Evolutionary conservation across 1,140 invertebrate species (phyloP).

Genomic region (Drosophila nigrodunni): DNA sequence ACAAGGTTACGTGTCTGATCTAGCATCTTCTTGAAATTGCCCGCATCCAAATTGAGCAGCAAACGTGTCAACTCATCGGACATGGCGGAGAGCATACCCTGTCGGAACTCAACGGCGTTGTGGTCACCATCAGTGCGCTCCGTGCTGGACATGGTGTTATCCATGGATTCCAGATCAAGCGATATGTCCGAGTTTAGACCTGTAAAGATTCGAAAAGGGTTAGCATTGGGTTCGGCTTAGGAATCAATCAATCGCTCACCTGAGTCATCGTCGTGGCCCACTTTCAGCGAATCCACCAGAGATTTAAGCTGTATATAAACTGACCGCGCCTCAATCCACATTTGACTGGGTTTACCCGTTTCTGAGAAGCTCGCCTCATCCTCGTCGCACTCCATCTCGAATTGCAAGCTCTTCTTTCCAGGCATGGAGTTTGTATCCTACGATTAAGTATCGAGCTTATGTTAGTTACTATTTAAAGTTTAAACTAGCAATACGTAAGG

Average conservation of each 20-base stretch:
- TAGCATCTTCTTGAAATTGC: constrained; percentile 91
- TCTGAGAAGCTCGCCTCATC: constrained; percentile 85
- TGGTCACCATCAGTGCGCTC: constrained; percentile 73
- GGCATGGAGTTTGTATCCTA: constrained; percentile 77
- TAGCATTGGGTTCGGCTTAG: background rate
- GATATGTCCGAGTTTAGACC: constrained; percentile 87
- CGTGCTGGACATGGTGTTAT: constrained; percentile 84
- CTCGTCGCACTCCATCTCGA: constrained; percentile 91
- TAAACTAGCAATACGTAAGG: background rate
- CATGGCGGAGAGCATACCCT: constrained; percentile 86
- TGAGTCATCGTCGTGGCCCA: constrained; percentile 89
- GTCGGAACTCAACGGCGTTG: constrained; percentile 85
- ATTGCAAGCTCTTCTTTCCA: constrained; percentile 87
- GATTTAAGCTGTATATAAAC: constrained; percentile 89
- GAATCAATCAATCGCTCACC: constrained; percentile 64
- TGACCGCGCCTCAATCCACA: constrained; percentile 87
- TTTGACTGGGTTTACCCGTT: constrained; percentile 81
- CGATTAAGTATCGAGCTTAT: background rate
- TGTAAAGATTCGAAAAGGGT: constrained; percentile 45
- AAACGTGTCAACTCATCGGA: constrained; percentile 90
- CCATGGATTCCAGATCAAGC: constrained; percentile 85
- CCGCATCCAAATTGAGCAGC: constrained; percentile 90
- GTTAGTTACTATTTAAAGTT: background rate
- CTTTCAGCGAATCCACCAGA: constrained; percentile 89
- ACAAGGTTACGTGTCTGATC: constrained; percentile 90